Percentiles rank a stretch among this genome's conserved stretches.
Conservation (phyloP, 2,888 invertebrate species). For the Diloba caeruleocephala region DNA sequence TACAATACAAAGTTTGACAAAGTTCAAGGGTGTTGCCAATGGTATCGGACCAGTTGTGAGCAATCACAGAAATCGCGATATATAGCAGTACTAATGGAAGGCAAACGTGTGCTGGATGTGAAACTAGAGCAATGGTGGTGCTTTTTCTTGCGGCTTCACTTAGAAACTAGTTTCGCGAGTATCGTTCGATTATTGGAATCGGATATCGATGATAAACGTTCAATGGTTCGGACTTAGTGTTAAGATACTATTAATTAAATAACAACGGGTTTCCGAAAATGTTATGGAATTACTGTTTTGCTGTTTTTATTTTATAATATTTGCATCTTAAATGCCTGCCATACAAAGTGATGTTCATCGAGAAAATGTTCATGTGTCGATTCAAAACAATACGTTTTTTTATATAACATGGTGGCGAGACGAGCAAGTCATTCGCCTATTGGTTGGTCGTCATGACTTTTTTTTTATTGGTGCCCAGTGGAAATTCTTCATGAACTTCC, state of each 20-base stretch:
- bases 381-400: too few relatives aligned
- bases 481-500: too few relatives aligned
- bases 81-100: slow-evolving; percentile 21
- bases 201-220: slow-evolving; percentile 49
- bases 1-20: slow-evolving; percentile 55
- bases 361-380: too few relatives aligned
- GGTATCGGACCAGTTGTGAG: slow-evolving; percentile 26
- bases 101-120: slow-evolving; percentile 39
- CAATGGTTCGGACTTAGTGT: slow-evolving; percentile 39
- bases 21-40: slow-evolving; percentile 58
- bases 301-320: neutral
- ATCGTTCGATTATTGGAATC: slow-evolving; percentile 58
- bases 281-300: slow-evolving; percentile 11
- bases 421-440: too few relatives aligned
- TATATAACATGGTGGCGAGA: too few relatives aligned
- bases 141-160: slow-evolving; percentile 58
- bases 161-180: slow-evolving; percentile 61
- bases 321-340: slow-evolving; percentile 6
- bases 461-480: too few relatives aligned
- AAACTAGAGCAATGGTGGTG: slow-evolving; percentile 59
- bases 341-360: too few relatives aligned
- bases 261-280: slow-evolving; percentile 17
- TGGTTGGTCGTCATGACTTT: too few relatives aligned
- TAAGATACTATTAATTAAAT: slow-evolving; percentile 31
- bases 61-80: slow-evolving; percentile 18